These are phyloP conservation scores for Porites divaricata DNA, from an alignment of 92 coral and sea anemone genomes.

Conservation along the genomic window DNA sequence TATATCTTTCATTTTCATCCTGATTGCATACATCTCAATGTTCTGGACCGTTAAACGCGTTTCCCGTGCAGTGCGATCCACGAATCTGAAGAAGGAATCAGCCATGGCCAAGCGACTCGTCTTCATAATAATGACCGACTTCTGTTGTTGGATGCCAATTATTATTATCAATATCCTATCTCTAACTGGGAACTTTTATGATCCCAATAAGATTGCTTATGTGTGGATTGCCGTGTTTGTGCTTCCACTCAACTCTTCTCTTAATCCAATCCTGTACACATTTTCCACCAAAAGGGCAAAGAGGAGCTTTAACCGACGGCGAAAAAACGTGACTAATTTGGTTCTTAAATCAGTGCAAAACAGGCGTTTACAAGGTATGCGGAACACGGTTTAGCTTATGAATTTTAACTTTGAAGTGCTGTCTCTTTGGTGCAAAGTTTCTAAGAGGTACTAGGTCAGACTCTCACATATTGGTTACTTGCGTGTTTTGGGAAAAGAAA, in stretches of 20 bases:
- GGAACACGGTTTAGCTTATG: not conserved
- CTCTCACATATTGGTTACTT: too few relatives aligned
- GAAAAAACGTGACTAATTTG: not conserved
- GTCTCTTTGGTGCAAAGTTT: too few relatives aligned
- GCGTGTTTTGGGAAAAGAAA: too few relatives aligned
- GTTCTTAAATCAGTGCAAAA: not conserved
- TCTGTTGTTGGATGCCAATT: conserved; percentile 81
- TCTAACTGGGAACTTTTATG: conserved; percentile 58
- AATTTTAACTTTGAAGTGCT: too few relatives aligned
- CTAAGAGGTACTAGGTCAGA: too few relatives aligned
- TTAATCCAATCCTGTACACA: conserved; percentile 70
- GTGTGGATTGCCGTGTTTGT: conserved; percentile 78
- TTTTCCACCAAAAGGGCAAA: conserved; percentile 52
- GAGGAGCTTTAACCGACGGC: conserved; percentile 21
- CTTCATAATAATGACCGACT: conserved; percentile 73
- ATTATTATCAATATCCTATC: conserved; percentile 65
- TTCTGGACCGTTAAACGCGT: conserved; percentile 62
- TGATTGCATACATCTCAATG: conserved; percentile 64
- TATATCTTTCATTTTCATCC: conserved; percentile 64
- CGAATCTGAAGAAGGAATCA: conserved; percentile 66
- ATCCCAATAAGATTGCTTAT: conserved; percentile 63
- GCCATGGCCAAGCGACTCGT: conserved; percentile 69
- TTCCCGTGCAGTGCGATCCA: conserved; percentile 57
- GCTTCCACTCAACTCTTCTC: conserved; percentile 67
- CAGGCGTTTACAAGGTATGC: conserved; percentile 14